These are phyloP conservation scores for Corydoras sp. DNA, from an alignment of 2,113 vertebrate genomes.

Conservation along the genomic window DNA sequence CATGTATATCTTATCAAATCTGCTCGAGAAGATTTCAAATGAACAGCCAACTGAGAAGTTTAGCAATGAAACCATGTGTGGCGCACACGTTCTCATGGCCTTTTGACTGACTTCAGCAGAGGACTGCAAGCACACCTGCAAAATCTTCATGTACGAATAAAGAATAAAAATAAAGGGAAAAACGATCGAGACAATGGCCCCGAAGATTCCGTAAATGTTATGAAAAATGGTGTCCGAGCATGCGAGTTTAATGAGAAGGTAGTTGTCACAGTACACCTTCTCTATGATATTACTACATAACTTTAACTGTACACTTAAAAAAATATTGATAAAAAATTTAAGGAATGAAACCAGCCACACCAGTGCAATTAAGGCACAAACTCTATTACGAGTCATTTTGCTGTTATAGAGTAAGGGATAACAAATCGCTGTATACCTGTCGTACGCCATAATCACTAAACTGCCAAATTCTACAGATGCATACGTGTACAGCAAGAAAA, in stretches of 20 bases:
- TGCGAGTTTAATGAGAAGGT: slow-evolving; percentile 48
- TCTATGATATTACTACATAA: slow-evolving; percentile 51
- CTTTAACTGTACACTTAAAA: slow-evolving; percentile 25
- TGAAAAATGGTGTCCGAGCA: slow-evolving; percentile 48
- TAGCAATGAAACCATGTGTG: slow-evolving; percentile 48
- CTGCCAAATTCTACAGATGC: slow-evolving; percentile 40
- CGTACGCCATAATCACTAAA: slow-evolving; percentile 52
- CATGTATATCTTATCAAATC: slow-evolving; percentile 37
- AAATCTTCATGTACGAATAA: slow-evolving; percentile 44
- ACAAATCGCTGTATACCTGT: slow-evolving; percentile 50
- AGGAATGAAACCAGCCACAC: slow-evolving; percentile 36
- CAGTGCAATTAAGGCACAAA: background rate
- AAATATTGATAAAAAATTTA: slow-evolving; percentile 18
- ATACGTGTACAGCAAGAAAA: slow-evolving; percentile 52
- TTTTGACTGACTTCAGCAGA: slow-evolving; percentile 40
- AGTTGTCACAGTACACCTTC: slow-evolving; percentile 52
- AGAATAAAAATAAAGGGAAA: slow-evolving; percentile 22
- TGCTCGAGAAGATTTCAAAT: slow-evolving; percentile 46
- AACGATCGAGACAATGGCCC: background rate
- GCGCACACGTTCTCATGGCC: slow-evolving; percentile 50
- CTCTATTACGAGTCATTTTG: slow-evolving; percentile 40
- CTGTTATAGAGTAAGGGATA: slow-evolving; percentile 46
- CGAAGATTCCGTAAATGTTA: slow-evolving; percentile 43
- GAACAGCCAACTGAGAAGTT: slow-evolving; percentile 45
- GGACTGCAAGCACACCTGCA: slow-evolving; percentile 40